A percentile compares a stretch with the other conserved stretches of the same genome.
Conservation (phyloP, 2,888 invertebrate genomes). For the Anorthoa munda region DNA sequence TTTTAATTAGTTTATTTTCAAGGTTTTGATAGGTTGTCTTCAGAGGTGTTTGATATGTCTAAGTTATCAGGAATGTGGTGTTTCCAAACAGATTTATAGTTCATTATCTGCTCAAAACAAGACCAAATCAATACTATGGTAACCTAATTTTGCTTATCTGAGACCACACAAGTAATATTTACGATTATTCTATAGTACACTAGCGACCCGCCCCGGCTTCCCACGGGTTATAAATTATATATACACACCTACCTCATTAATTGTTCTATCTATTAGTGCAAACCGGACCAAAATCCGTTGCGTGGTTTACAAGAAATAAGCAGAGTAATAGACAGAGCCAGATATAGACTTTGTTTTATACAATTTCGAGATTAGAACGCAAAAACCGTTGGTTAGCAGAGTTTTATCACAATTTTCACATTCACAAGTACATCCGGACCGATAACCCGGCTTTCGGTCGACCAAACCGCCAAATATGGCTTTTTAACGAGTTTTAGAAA, state of each 20-base stretch:
- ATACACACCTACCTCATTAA: too few species aligned
- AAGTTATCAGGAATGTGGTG: conserved; percentile 3
- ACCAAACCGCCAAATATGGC: conserved; percentile 28
- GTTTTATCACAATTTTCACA: conserved; percentile 63
- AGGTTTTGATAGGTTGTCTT: not conserved
- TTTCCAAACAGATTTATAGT: not conserved
- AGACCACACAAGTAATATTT: conserved; percentile 4
- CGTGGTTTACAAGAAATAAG: too few species aligned
- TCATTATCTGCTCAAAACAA: conserved; percentile 8
- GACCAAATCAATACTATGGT: not conserved
- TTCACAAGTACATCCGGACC: conserved; percentile 60
- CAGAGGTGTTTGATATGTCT: not conserved
- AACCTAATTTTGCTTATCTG: conserved; percentile 7
- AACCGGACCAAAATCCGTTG: too few species aligned
- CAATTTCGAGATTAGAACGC: conserved; percentile 17
- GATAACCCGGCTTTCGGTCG: conserved; percentile 63
- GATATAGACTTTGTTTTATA: too few species aligned
- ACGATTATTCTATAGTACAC: conserved; percentile 20
- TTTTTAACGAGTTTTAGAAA: conserved; percentile 35
- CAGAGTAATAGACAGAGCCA: too few species aligned
- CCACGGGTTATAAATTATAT: too few species aligned
- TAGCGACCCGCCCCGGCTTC: too few species aligned
- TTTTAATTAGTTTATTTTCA: not conserved
- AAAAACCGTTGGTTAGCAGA: conserved; percentile 45
- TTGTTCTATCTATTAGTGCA: too few species aligned